Percentiles rank a stretch among this genome's conserved stretches.
Conservation (phyloP, 1,140 invertebrate genomes). For the Cotesia chilonis region DNA sequence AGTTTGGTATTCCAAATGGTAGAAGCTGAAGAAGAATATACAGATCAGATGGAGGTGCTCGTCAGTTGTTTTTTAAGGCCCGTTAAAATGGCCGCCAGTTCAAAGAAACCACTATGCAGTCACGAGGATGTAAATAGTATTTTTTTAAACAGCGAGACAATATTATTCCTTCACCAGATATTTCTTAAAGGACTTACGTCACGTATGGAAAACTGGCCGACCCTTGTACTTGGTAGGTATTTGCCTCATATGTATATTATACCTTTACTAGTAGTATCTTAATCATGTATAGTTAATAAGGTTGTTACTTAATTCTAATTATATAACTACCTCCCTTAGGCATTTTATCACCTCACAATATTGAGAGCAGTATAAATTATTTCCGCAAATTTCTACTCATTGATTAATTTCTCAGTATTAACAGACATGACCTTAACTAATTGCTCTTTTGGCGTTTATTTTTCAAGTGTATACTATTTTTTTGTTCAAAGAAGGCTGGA, state of each 20-base stretch:
- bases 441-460: too few relatives aligned
- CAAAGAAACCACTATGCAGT: conserved; percentile 90
- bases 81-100: conserved; percentile 93
- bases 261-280: neutral
- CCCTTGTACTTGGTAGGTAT: conserved; percentile 80
- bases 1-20: conserved; percentile 93
- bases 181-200: conserved; percentile 93
- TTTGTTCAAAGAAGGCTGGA: too few relatives aligned
- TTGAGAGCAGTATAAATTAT: too few relatives aligned
- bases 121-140: conserved; percentile 97
- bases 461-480: too few relatives aligned
- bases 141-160: conserved; percentile 93
- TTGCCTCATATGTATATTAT: neutral
- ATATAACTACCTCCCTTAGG: too few relatives aligned
- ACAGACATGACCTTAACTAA: too few relatives aligned
- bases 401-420: too few relatives aligned
- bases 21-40: conserved; percentile 90
- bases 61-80: conserved; percentile 92
- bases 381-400: too few relatives aligned
- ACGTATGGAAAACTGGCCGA: conserved; percentile 92
- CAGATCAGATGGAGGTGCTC: conserved; percentile 89
- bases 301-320: too few relatives aligned
- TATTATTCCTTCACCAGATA: conserved; percentile 94
- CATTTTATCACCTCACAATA: too few relatives aligned
- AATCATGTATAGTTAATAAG: neutral